Evolutionary conservation across 2,113 vertebrate species (phyloP).

Genomic region (Dromiciops gliroides): DNA sequence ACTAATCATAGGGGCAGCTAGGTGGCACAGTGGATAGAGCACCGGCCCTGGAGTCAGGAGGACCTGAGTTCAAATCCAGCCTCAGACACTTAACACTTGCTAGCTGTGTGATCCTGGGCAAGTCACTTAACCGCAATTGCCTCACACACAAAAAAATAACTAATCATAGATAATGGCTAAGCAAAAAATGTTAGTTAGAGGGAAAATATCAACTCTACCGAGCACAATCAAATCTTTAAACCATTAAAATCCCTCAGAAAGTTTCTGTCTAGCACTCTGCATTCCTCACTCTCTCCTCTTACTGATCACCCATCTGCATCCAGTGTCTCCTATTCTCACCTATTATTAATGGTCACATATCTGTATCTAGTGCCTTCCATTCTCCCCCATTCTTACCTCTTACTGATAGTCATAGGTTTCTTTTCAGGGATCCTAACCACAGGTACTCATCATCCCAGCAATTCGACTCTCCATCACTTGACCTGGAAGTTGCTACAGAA

Average conservation of each 20-base stretch:
- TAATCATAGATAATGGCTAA: too few relatives aligned
- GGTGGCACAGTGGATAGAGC: too few relatives aligned
- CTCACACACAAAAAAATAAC: too few relatives aligned
- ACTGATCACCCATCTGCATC: too few relatives aligned
- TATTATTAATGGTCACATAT: neutral
- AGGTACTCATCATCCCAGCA: constrained; percentile 79
- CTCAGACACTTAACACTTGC: too few relatives aligned
- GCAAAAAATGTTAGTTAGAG: neutral
- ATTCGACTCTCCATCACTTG: constrained; percentile 86
- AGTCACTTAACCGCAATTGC: too few relatives aligned
- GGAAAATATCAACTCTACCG: neutral
- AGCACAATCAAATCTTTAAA: neutral
- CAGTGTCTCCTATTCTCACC: constrained; percentile 1
- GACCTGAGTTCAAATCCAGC: too few relatives aligned
- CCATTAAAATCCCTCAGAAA: neutral
- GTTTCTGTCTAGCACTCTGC: neutral
- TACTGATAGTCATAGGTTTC: constrained; percentile 13
- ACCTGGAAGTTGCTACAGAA: constrained; percentile 85
- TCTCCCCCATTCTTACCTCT: neutral
- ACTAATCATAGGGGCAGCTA: too few relatives aligned
- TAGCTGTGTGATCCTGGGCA: too few relatives aligned
- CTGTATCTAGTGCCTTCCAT: neutral
- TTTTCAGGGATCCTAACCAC: constrained; percentile 72
- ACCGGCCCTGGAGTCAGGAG: too few relatives aligned
- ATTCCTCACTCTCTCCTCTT: neutral